Conservation (phyloP, 2,113 vertebrate species). For the Lepidothrix coronata region DNA sequence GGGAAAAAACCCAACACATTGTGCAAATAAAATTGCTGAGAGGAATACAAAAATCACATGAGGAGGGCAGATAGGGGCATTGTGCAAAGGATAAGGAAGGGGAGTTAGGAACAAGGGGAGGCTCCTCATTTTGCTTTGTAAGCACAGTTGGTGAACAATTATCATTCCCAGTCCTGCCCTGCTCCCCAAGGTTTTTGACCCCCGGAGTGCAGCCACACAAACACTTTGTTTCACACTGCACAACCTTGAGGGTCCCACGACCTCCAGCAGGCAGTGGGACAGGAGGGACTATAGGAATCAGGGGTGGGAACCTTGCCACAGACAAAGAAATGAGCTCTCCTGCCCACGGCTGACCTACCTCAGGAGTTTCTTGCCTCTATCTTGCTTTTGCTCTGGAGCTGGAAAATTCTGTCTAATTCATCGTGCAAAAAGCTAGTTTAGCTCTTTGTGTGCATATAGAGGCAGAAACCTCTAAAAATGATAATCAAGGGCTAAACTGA, state of each 20-base stretch:
- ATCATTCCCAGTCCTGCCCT: background rate
- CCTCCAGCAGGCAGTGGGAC: background rate
- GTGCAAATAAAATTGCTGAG: constrained; percentile 31
- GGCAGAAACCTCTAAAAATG: background rate
- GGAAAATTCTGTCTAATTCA: background rate
- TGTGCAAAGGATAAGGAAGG: constrained; percentile 5
- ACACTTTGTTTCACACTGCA: accelerated
- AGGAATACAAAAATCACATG: constrained; percentile 13
- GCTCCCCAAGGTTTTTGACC: background rate
- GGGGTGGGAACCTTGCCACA: background rate
- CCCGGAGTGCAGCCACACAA: background rate
- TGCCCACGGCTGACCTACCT: background rate
- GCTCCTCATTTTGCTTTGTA: background rate
- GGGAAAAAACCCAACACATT: background rate
- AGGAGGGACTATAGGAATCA: background rate
- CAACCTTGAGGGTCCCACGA: accelerated
- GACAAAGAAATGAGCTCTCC: background rate
- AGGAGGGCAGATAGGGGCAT: constrained; percentile 16
- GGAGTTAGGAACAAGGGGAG: background rate
- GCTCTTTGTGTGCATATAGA: background rate
- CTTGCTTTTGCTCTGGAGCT: background rate
- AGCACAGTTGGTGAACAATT: background rate
- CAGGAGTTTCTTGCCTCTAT: background rate
- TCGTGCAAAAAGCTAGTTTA: background rate
- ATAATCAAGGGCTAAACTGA: background rate